phyloP scores from a whole-genome alignment of 1,140 invertebrate genomes.

The Drosophila dunni region DNA sequence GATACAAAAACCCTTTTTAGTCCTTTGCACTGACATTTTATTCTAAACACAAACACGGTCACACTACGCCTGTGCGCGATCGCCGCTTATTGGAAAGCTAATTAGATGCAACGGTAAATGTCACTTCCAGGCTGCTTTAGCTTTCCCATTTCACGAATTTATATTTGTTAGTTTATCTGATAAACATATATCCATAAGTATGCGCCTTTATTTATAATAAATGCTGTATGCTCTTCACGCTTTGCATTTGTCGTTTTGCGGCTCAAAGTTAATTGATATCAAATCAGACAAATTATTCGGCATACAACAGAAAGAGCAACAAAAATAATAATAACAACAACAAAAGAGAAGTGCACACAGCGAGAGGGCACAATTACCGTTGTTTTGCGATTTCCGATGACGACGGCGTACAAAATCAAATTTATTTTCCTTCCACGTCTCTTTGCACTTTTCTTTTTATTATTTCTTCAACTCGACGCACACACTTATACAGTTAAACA shows the following conservation, averaged over 20 bases:
- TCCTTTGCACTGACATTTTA: neutral
- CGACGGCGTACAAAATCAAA: slow-evolving; percentile 64
- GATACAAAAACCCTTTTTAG: neutral
- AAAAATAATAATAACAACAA: no score
- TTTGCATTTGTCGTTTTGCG: neutral
- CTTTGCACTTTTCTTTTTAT: slow-evolving; percentile 64
- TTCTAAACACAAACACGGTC: neutral
- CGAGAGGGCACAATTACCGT: slow-evolving; percentile 69
- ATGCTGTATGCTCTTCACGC: neutral
- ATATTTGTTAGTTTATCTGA: neutral
- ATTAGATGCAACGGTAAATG: neutral
- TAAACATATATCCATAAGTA: slow-evolving; percentile 11
- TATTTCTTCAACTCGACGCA: slow-evolving; percentile 35
- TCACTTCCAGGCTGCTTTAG: neutral
- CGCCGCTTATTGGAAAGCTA: neutral
- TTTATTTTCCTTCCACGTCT: slow-evolving; percentile 74
- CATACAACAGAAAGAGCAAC: slow-evolving; percentile 6
- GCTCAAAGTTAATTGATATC: slow-evolving; percentile 6
- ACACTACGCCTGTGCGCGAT: neutral
- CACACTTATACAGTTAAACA: slow-evolving; percentile 20
- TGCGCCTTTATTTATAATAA: neutral
- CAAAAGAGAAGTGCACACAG: slow-evolving; percentile 26
- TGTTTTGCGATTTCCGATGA: slow-evolving; percentile 69
- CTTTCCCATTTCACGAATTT: neutral
- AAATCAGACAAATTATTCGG: neutral